These are phyloP conservation scores for Chlamydotis undulata DNA, from an alignment of 2,113 vertebrate genomes.

Conservation along the genomic window DNA sequence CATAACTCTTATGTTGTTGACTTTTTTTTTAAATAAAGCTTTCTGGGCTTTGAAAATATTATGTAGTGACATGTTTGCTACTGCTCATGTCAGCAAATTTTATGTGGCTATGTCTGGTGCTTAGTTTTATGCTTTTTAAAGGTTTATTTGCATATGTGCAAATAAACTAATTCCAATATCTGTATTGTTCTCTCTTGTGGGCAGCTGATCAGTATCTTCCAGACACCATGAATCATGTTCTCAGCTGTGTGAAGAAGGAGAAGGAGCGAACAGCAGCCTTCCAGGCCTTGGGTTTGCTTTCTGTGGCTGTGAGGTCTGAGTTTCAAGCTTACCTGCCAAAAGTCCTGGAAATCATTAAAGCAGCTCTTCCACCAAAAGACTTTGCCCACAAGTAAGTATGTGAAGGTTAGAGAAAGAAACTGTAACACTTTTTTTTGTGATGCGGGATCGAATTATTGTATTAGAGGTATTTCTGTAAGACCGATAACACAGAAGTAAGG, in stretches of 20 bases:
- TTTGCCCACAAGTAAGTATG: slow-evolving; percentile 95
- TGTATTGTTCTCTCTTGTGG: background rate
- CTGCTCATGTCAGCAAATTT: background rate
- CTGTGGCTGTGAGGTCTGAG: slow-evolving; percentile 91
- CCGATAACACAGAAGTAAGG: background rate
- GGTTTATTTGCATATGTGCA: background rate
- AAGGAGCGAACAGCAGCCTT: slow-evolving; percentile 95
- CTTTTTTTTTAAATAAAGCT: background rate
- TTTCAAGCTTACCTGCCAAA: slow-evolving; percentile 92
- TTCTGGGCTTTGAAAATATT: background rate
- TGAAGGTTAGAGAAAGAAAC: background rate
- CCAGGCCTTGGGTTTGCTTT: slow-evolving; percentile 94
- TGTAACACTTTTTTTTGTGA: background rate
- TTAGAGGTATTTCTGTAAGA: background rate
- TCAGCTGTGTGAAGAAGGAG: slow-evolving; percentile 95
- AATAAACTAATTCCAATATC: background rate
- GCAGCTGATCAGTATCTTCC: slow-evolving; percentile 92
- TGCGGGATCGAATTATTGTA: background rate
- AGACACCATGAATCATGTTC: slow-evolving; percentile 95
- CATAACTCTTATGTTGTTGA: background rate
- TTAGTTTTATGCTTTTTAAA: background rate
- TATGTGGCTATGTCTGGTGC: background rate
- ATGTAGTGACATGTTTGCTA: background rate
- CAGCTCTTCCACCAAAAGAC: slow-evolving; percentile 94
- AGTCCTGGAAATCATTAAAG: slow-evolving; percentile 96